Percentiles rank a stretch among this genome's conserved stretches.
phyloP scores from a whole-genome alignment of 2,888 invertebrate genomes.

The Peribatodes rhomboidaria region DNA sequence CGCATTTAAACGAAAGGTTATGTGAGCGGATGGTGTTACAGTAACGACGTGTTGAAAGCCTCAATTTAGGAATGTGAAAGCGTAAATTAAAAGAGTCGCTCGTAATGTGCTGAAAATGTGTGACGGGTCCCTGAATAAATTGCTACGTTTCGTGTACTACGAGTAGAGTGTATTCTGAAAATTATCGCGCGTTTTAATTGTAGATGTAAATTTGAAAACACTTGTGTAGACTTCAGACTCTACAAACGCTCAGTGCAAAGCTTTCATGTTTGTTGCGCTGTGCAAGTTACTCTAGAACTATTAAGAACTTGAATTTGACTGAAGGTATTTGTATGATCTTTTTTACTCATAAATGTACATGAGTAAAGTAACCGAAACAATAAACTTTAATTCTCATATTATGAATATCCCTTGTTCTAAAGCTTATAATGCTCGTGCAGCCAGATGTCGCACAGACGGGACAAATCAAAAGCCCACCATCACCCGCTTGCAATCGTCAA shows the following conservation, averaged over 20 bases:
- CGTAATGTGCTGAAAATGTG: conserved; percentile 30
- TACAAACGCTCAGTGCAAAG: too few relatives aligned
- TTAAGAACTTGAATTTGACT: too few relatives aligned
- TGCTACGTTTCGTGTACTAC: conserved; percentile 14
- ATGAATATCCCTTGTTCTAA: too few relatives aligned
- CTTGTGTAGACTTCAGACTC: background rate
- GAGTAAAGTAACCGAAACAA: too few relatives aligned
- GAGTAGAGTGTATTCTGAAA: background rate
- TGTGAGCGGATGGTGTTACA: conserved; percentile 42
- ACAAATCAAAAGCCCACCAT: conserved; percentile 53
- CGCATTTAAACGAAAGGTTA: conserved; percentile 48
- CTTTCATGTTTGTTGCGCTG: too few relatives aligned
- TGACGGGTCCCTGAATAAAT: conserved; percentile 23
- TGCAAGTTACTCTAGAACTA: too few relatives aligned
- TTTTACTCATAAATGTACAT: too few relatives aligned
- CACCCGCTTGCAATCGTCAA: conserved; percentile 56
- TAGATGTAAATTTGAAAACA: background rate
- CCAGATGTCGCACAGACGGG: conserved; percentile 9
- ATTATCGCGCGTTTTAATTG: background rate
- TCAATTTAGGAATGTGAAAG: conserved; percentile 43
- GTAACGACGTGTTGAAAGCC: conserved; percentile 41
- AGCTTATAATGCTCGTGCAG: too few relatives aligned
- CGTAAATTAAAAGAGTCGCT: conserved; percentile 35
- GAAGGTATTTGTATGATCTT: too few relatives aligned
- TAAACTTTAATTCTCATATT: too few relatives aligned